phyloP scores from a whole-genome alignment of 2,797 vertebrate species.

The Bradypus variegatus region DNA sequence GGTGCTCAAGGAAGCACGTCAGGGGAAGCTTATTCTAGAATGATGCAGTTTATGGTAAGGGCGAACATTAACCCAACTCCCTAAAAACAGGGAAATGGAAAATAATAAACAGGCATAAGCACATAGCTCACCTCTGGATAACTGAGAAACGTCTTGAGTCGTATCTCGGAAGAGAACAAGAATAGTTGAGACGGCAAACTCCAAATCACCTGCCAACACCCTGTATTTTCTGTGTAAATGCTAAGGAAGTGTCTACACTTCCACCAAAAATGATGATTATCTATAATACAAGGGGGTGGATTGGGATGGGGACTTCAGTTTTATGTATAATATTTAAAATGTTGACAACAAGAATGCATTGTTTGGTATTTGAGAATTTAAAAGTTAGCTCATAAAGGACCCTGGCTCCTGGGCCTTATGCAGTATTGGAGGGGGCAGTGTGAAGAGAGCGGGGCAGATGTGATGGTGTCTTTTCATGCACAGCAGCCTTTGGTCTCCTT shows the following conservation, averaged over 20 bases:
- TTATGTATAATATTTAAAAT: neutral
- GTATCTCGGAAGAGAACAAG: neutral
- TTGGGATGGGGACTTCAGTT: too few species aligned
- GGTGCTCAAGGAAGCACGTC: fast-evolving
- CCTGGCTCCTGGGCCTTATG: neutral
- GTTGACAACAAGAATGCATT: neutral
- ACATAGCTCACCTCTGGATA: neutral
- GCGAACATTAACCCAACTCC: neutral
- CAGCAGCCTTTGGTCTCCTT: neutral
- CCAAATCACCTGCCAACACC: neutral
- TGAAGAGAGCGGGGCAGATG: neutral
- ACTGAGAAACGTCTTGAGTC: neutral
- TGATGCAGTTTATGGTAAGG: neutral
- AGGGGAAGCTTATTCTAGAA: neutral
- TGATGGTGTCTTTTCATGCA: neutral
- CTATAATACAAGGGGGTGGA: too few species aligned
- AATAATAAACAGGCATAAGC: neutral
- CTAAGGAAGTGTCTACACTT: neutral
- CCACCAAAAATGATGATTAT: too few species aligned
- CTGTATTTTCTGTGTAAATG: neutral
- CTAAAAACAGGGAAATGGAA: too few species aligned
- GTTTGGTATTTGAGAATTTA: neutral
- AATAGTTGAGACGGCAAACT: fast-evolving
- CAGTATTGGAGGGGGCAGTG: neutral
- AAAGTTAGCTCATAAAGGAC: neutral